Base-by-base conservation (phyloP, 2,797 vertebrate genomes). In the Malurus splendens region DNA sequence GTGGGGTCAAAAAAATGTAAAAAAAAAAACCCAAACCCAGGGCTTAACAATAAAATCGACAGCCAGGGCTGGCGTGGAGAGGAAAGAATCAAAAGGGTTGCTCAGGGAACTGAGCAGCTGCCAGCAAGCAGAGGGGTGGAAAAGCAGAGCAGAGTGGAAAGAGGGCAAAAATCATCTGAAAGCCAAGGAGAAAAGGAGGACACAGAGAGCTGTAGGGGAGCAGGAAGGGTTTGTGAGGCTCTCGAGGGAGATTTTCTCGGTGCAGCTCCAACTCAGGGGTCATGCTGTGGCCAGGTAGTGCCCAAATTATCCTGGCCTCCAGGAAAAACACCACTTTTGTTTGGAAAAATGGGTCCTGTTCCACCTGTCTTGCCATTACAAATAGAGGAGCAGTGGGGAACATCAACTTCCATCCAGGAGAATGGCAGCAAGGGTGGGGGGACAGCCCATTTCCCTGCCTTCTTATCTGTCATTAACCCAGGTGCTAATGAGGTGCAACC, bases 401-500 rank as follows among this genome's bases (percentile, higher is more conserved):
- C 10, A 8, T 76, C 82, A 72, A 45, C 76, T 86, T 82, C 89
- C 81, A 83, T 48, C 39, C 60, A 44, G 87, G 79, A 56, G 86
- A 75, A 60, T 0, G 1, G 48, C 71, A 76, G 81, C 27, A 74
- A 90, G 74, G 74, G 28, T 77, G 17, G n/a, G 48, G 48, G 80
- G 59, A 93, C 71, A 50, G 77, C 83, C 90, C 90, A 82, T 70
- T 60, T 94, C 76, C 66, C 89, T 90, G 89, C 83, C 86, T 95
- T 72, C 86, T 89, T 78, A 64, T 68, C 76, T 82, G 90, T 94
- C 95, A 96, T 97, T 97, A 97, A 96, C 96, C 93, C 92, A 47
- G 16, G 87, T 36, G 86, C 90, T 96, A 96, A 96, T 96, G 96
- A 96, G 94, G 95, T 78, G 93, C 87, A 81, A 84, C 94, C 77